Percentiles rank a stretch among this genome's conserved stretches.
Evolutionary conservation across 2,888 invertebrate species (phyloP).

Genomic region (Anorthoa munda): DNA sequence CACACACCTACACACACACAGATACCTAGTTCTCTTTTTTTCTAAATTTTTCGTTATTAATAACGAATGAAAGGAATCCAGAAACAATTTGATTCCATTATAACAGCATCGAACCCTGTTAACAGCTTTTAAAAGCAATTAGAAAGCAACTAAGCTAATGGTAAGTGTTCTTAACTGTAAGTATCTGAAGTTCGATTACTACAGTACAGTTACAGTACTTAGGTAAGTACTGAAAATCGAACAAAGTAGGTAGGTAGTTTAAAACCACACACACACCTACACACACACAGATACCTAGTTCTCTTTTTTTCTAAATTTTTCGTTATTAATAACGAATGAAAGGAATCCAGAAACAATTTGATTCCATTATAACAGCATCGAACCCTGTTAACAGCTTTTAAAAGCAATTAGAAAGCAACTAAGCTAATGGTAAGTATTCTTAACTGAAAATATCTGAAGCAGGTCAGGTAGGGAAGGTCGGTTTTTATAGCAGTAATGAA

Average conservation of each 20-base stretch:
- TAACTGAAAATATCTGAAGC: slow-evolving; percentile 26
- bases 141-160: slow-evolving; percentile 27
- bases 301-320: no score
- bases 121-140: slow-evolving; percentile 32
- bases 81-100: slow-evolving; percentile 29
- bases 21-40: no score
- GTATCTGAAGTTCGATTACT: no score
- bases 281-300: no score
- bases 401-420: slow-evolving; percentile 34
- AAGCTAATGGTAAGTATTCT: slow-evolving; percentile 32
- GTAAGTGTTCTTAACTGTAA: slow-evolving; percentile 23
- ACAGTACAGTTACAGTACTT: no score
- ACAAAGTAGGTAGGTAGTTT: no score
- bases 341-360: slow-evolving; percentile 14
- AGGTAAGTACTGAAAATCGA: no score
- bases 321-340: not conserved
- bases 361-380: slow-evolving; percentile 22
- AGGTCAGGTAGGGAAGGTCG: slow-evolving; percentile 15
- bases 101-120: slow-evolving; percentile 13
- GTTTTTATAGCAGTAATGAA: slow-evolving; percentile 6
- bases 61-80: not conserved
- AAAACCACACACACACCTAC: no score
- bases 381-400: slow-evolving; percentile 15
- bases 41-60: not conserved
- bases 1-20: no score